These are phyloP conservation scores for Gymnocypris eckloni DNA, from an alignment of 2,797 vertebrate genomes.

Conservation along the genomic window DNA sequence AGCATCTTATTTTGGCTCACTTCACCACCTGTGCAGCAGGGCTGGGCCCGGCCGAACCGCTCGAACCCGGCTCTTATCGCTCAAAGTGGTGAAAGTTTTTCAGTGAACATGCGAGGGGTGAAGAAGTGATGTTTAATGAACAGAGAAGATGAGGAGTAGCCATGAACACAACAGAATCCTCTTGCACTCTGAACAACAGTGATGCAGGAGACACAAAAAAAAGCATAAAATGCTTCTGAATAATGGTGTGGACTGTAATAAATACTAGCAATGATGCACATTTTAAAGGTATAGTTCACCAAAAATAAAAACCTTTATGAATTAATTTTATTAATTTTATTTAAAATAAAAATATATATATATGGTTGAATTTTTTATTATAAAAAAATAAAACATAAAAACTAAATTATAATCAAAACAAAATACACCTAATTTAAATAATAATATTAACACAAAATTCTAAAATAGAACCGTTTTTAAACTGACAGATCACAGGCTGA, in stretches of 20 bases:
- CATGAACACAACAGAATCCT: slow-evolving; percentile 37
- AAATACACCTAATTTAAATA: no score
- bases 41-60: neutral
- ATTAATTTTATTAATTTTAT: no score
- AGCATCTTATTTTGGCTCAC: slow-evolving; percentile 53
- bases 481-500: neutral
- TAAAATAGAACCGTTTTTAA: neutral
- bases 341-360: neutral
- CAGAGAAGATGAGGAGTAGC: slow-evolving; percentile 30
- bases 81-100: slow-evolving; percentile 46
- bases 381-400: no score
- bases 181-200: slow-evolving; percentile 18
- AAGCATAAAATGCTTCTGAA: neutral
- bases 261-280: neutral
- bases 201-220: neutral
- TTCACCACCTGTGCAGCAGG: slow-evolving; percentile 59
- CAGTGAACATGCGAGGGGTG: slow-evolving; percentile 41
- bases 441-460: no score
- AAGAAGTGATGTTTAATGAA: slow-evolving; percentile 46
- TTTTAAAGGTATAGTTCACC: neutral
- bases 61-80: slow-evolving; percentile 38
- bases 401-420: no score
- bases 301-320: neutral
- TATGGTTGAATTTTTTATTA: no score
- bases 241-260: neutral